Evolutionary conservation across 1,140 invertebrate genomes (phyloP).

Genomic region (Caerostris darwini): DNA sequence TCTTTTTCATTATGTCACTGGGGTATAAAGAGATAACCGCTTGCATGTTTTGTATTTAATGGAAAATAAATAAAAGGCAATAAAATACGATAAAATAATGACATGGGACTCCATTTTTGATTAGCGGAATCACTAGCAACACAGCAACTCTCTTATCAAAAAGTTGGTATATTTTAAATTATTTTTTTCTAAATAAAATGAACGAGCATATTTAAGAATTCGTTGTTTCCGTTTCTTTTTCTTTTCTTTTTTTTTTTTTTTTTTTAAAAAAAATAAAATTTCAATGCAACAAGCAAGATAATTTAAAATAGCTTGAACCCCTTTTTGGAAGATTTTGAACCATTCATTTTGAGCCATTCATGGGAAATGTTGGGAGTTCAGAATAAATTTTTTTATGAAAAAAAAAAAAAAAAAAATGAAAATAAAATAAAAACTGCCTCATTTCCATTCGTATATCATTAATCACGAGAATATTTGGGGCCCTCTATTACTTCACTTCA

Average conservation of each 20-base stretch:
- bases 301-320: constrained; percentile 59
- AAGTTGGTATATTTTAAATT: constrained; percentile 53
- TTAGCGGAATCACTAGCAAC: constrained; percentile 38
- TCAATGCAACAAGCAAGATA: constrained; percentile 43
- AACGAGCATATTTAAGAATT: constrained; percentile 51
- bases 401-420: not conserved
- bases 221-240: constrained; percentile 44
- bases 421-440: constrained; percentile 35
- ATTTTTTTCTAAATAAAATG: constrained; percentile 3
- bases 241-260: too few relatives aligned
- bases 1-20: constrained; percentile 57
- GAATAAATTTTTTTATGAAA: constrained; percentile 7
- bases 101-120: constrained; percentile 15
- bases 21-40: constrained; percentile 42
- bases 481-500: constrained; percentile 62
- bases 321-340: constrained; percentile 53
- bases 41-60: constrained; percentile 38
- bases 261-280: constrained; percentile 44
- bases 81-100: too few relatives aligned
- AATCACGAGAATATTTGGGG: constrained; percentile 65
- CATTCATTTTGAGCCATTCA: constrained; percentile 58
- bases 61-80: constrained; percentile 1
- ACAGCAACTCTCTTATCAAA: constrained; percentile 50
- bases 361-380: constrained; percentile 40
- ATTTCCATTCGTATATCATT: constrained; percentile 70